These are phyloP conservation scores for Antidorcas marsupialis DNA, from an alignment of 2,113 vertebrate species.

Conservation along the genomic window DNA sequence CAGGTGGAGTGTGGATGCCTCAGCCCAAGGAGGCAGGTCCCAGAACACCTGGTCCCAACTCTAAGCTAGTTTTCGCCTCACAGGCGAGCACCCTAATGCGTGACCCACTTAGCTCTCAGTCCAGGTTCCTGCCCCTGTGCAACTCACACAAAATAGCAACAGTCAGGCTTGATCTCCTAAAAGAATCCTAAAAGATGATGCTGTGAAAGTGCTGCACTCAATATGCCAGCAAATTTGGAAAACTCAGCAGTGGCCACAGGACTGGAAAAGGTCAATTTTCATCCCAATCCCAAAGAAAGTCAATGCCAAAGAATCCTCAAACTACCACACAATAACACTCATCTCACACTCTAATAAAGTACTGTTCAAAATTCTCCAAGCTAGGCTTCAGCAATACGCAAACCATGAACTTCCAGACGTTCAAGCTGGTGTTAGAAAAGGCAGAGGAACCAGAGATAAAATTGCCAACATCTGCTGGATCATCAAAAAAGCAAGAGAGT, in stretches of 20 bases:
- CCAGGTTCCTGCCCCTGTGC: neutral
- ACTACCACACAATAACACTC: neutral
- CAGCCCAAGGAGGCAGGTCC: neutral
- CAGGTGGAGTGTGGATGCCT: fast-evolving
- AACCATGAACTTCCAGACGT: neutral
- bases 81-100: fast-evolving
- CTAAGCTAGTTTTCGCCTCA: neutral
- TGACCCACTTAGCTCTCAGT: neutral
- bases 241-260: neutral
- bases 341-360: neutral
- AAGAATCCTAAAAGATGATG: neutral
- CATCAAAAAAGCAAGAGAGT: neutral
- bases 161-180: fast-evolving
- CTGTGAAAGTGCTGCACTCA: neutral
- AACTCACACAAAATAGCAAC: neutral
- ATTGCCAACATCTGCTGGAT: neutral
- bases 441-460: neutral
- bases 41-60: neutral
- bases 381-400: neutral
- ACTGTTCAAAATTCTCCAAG: neutral
- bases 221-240: neutral
- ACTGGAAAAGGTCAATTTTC: neutral
- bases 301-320: neutral
- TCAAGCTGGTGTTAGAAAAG: neutral
- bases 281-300: neutral